Evolutionary conservation across 2,113 vertebrate genomes (phyloP).

Genomic region (Mustelus asterias): DNA sequence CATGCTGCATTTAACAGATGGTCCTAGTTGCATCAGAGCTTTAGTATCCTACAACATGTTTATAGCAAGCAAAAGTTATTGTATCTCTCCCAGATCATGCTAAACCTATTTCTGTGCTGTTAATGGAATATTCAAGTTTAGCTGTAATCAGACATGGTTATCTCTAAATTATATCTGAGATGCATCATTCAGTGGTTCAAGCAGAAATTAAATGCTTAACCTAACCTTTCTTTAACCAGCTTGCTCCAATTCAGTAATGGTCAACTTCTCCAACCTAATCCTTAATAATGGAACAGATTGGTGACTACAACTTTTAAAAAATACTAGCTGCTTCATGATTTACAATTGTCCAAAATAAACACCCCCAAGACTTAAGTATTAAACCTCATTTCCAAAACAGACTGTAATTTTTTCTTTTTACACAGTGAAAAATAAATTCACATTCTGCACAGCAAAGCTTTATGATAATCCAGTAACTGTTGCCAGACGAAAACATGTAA

Average conservation of each 20-base stretch:
- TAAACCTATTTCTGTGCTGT: neutral
- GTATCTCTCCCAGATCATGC: neutral
- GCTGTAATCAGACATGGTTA: neutral
- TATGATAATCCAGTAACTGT: neutral
- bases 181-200: neutral
- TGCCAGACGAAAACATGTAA: constrained; percentile 4
- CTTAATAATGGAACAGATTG: neutral
- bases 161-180: neutral
- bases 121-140: neutral
- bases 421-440: neutral
- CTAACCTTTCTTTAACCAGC: neutral
- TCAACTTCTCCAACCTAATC: neutral
- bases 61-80: neutral
- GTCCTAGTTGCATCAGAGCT: neutral
- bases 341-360: neutral
- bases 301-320: neutral
- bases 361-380: neutral
- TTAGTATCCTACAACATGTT: neutral
- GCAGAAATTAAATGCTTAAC: neutral
- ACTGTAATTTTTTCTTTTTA: neutral
- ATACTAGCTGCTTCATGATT: neutral
- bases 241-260: neutral
- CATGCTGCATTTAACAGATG: neutral
- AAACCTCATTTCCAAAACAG: neutral
- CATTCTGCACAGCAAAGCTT: constrained; percentile 1